phyloP scores from a whole-genome alignment of 1,140 invertebrate species.

The Carposina sasakii region DNA sequence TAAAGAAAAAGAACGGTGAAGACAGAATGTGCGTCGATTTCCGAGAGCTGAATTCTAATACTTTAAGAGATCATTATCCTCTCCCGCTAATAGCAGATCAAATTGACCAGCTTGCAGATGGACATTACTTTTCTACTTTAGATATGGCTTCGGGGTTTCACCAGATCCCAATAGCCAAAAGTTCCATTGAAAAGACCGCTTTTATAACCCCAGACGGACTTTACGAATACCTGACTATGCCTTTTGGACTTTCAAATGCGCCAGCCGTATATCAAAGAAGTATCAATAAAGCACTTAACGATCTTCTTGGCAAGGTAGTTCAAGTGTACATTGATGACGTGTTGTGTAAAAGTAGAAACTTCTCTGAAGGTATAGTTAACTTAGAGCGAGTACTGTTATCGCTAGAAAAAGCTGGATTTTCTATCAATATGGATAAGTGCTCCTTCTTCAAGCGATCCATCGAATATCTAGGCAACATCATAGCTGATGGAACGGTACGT shows the following conservation, averaged over 20 bases:
- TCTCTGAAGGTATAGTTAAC: constrained; percentile 15
- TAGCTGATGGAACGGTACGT: neutral
- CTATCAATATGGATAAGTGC: constrained; percentile 13
- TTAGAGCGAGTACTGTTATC: constrained; percentile 5
- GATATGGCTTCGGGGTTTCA: constrained; percentile 59
- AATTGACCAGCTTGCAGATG: constrained; percentile 34
- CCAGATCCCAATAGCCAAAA: constrained; percentile 52
- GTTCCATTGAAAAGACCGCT: constrained; percentile 52
- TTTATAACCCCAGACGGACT: constrained; percentile 47
- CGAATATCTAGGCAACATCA: constrained; percentile 8
- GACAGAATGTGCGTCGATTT: constrained; percentile 47
- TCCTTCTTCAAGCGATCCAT: constrained; percentile 15
- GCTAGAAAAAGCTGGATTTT: constrained; percentile 12
- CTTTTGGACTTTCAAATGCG: constrained; percentile 37
- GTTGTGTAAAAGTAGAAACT: constrained; percentile 18
- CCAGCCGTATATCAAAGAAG: constrained; percentile 28
- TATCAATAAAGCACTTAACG: constrained; percentile 16
- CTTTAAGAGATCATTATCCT: constrained; percentile 45
- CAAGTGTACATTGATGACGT: constrained; percentile 34
- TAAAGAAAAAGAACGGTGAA: constrained; percentile 28
- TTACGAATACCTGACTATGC: constrained; percentile 29
- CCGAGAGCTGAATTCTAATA: constrained; percentile 58
- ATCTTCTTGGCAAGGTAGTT: too few species aligned
- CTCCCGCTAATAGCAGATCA: constrained; percentile 66
- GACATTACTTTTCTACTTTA: constrained; percentile 24